Evolutionary conservation across 2,888 invertebrate species (phyloP), one percentile per base, ranked within the genome.

Genomic region (Pseudeuparius sepicola): DNA sequence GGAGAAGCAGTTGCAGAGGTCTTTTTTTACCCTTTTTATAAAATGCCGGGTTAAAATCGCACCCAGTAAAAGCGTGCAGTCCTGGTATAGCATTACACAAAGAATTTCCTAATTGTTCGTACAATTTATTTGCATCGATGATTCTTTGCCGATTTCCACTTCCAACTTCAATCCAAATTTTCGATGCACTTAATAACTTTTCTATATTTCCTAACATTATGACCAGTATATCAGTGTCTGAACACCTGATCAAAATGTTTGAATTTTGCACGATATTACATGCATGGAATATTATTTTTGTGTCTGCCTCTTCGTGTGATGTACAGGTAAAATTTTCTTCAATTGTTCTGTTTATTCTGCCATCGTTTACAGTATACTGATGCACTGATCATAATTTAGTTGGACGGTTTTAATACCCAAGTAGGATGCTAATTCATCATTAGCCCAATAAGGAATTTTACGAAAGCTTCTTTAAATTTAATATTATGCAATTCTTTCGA

Each of bases 371-470:
- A 49, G 46, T 14, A 51, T 54, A 46, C 43, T 49, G 26, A 46
- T 41, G 25, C 39, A 46, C 12, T 28, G 11, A 34, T 44, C 34
- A 26, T 34, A 26, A 18, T 29, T 44, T 2, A 49, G 1, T 31
- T 44, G 42, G 10, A 53, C 46, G 28, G 24, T 40, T 41, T 51
- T 52, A 11, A 36, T 39, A 28, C 49, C 48, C 17, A 52, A 46
- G 39, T 47, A 37, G 14, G 44, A 4, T 7, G 41, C 43, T 44
- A 51, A 45, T 24, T 53, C 50, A 24, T 44, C 25, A 36, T 36
- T 32, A 32, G 43, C 34, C 52, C 50, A 53, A 43, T 52, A 43
- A 54, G 36, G 40, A 53, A 54, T 12, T 46, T 41, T 2, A 51
- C 50, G 4, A 53, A 15, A 27, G 51, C 52, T 43, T 45, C 37